Percentiles rank a stretch among this genome's conserved stretches.
phyloP scores from a whole-genome alignment of 2,797 vertebrate genomes.

The Harpagifer antarcticus region DNA sequence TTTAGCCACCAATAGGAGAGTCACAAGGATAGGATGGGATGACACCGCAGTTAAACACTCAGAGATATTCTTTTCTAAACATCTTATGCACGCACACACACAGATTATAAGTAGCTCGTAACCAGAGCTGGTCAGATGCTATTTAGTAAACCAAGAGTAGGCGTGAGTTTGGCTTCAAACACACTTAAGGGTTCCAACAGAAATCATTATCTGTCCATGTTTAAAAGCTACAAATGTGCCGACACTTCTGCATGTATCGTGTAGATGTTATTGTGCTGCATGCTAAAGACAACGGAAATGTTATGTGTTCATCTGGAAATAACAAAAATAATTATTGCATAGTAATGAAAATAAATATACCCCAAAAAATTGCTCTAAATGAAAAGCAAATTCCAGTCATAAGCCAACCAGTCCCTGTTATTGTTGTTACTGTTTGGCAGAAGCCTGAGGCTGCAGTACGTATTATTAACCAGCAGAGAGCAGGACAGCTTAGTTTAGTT shows the following conservation, averaged over 20 bases:
- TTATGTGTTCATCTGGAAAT: not conserved
- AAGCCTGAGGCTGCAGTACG: conserved; percentile 28
- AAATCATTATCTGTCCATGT: conserved; percentile 17
- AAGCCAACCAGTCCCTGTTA: not conserved
- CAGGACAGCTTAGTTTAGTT: conserved; percentile 55
- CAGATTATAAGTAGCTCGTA: conserved; percentile 85
- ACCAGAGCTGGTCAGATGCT: conserved; percentile 74
- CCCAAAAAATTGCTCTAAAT: not conserved
- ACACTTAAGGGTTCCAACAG: conserved; percentile 23
- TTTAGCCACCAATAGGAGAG: conserved; percentile 79
- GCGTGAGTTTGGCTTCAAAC: conserved; percentile 45
- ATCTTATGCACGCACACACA: conserved; percentile 26
- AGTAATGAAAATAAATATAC: not conserved
- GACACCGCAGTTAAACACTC: conserved; percentile 67
- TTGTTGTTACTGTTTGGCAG: not conserved
- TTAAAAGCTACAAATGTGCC: not conserved
- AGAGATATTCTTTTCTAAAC: conserved; percentile 49
- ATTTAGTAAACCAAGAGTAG: conserved; percentile 69
- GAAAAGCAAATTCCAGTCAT: not conserved
- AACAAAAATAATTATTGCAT: not conserved
- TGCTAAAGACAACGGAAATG: not conserved
- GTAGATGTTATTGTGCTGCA: not conserved
- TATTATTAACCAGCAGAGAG: conserved; percentile 66
- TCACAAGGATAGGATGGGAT: conserved; percentile 59
- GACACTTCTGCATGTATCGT: not conserved